Evolutionary conservation across 2,797 vertebrate species (phyloP), one percentile per base, ranked within the genome.

Genomic region (Lemur catta): DNA sequence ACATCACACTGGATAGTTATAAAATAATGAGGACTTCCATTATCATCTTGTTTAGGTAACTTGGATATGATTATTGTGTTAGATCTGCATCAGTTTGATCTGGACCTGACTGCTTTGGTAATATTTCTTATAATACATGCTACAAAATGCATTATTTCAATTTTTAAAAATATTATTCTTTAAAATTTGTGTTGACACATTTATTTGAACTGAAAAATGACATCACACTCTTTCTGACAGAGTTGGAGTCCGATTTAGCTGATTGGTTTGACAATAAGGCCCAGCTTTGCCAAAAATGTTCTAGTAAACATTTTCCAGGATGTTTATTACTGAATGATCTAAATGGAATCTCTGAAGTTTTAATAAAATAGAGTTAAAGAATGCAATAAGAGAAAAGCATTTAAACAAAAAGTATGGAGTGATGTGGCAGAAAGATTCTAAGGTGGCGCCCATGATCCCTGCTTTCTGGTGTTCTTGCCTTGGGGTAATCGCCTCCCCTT

Each of bases 121-220:
- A 80, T 78, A 28, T 88, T 88, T 82, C 33, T 80, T 93, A 61
- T 4, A 63, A 76, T 52, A 50, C 24, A 12, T 57, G 46, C 15
- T 74, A 46, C 7, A 78, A 57, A 89, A 82, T 74, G 22, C 78
- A 38, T 86, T 82, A 71, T 81, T 84, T 28, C 41, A 80, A 76
- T 2, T 43, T 96, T 92, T 59, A 18, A 57, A 87, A 80, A 63
- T 93, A n/a, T 88, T 75, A n/a, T 82, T 95, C 17, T 35, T 90
- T 75, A 80, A 94, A 76, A 78, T 57, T 71, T 74, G 55, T 59
- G 24, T 59, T 43, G 71, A 87, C 28, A 52, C 20, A 85, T 74
- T 89, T 65, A 84, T 90, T 88, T 94, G 78, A 91, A 76, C 26
- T 94, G 30, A 94, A 95, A 91, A 91, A 78, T 82, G 75, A 85